These are phyloP conservation scores for Eupsilia transversa DNA, from an alignment of 2,888 invertebrate species.

Conservation along the genomic window DNA sequence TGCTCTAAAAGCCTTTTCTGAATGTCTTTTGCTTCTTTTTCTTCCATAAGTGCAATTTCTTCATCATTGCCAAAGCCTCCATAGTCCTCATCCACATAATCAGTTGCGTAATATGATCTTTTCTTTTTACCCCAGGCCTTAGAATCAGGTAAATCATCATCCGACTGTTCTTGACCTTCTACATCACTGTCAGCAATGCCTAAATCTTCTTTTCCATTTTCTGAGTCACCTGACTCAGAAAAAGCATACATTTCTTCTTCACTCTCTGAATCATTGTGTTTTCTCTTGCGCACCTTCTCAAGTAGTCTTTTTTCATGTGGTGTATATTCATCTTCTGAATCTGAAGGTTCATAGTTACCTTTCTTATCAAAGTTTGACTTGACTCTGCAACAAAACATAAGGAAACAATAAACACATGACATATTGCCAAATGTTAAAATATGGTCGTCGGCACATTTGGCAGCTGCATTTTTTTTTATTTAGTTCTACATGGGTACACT, in stretches of 20 bases:
- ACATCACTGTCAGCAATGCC: constrained; percentile 93
- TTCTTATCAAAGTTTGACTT: constrained; percentile 83
- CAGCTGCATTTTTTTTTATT: background rate
- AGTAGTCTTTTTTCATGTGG: constrained; percentile 92
- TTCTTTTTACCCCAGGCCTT: constrained; percentile 97
- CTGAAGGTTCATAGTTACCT: constrained; percentile 92
- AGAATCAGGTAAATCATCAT: constrained; percentile 93
- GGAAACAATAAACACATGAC: background rate
- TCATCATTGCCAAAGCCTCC: constrained; percentile 92
- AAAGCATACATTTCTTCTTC: constrained; percentile 92
- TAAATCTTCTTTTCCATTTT: constrained; percentile 85
- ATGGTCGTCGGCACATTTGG: background rate
- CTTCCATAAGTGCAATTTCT: constrained; percentile 94
- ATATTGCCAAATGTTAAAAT: background rate
- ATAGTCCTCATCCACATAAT: constrained; percentile 97
- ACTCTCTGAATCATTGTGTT: constrained; percentile 89
- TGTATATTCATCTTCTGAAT: constrained; percentile 94
- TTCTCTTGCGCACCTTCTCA: constrained; percentile 90
- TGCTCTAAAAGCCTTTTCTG: constrained; percentile 94
- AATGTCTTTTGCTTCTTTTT: constrained; percentile 95
- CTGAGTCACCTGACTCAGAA: constrained; percentile 86
- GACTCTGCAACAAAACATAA: constrained; percentile 79
- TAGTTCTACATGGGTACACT: background rate
- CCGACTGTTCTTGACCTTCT: constrained; percentile 93
- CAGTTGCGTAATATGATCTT: constrained; percentile 95